Evolutionary conservation across 2,113 vertebrate genomes (phyloP).

Genomic region (Chlorocebus sabaeus): DNA sequence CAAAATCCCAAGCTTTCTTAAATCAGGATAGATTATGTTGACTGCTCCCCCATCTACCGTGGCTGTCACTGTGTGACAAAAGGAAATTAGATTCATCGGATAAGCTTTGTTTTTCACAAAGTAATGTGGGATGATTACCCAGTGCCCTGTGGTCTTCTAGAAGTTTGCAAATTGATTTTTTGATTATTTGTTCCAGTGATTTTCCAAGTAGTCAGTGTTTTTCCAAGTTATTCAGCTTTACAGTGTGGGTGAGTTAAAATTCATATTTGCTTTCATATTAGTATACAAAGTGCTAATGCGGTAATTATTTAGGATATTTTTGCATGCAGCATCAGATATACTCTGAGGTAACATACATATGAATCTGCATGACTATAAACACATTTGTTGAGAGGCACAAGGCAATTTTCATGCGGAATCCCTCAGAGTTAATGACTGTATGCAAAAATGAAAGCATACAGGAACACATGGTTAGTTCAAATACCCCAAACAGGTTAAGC

Average conservation of each 20-base stretch:
- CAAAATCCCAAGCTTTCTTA: not conserved
- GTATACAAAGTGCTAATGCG: not conserved
- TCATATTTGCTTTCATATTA: not conserved
- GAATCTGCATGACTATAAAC: not conserved
- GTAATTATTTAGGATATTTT: not conserved
- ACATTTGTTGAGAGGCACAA: not conserved
- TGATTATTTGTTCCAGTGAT: constrained; percentile 74
- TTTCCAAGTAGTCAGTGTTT: constrained; percentile 76
- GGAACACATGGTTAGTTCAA: not conserved
- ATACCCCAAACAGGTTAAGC: not conserved
- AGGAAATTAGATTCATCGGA: constrained; percentile 72
- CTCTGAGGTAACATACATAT: not conserved
- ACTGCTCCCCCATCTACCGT: not conserved
- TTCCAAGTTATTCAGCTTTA: constrained; percentile 60
- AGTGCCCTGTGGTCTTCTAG: constrained; percentile 59
- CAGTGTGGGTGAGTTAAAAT: not conserved
- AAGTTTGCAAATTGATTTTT: constrained; percentile 75
- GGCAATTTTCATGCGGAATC: not conserved
- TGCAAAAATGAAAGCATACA: not conserved
- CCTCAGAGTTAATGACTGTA: not conserved
- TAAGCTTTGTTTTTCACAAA: constrained; percentile 55
- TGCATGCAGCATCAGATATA: not conserved
- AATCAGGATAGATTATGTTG: not conserved
- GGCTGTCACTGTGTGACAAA: constrained; percentile 35
- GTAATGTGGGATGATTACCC: constrained; percentile 53